Conservation (phyloP, 1,140 invertebrate genomes). For the Eumaeus atala region DNA sequence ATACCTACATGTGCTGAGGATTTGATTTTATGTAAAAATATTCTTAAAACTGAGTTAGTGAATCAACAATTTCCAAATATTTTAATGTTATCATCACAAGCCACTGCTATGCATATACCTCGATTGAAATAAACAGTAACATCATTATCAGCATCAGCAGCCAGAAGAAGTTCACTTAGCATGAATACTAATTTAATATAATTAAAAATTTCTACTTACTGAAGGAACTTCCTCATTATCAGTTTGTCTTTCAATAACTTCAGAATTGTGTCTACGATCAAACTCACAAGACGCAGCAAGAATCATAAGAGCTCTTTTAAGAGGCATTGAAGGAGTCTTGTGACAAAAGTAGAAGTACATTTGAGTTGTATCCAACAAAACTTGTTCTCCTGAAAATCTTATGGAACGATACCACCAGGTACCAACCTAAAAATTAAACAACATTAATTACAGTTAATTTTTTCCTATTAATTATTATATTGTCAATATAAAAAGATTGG, state of each 20-base stretch:
- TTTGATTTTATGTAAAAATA: too few species aligned
- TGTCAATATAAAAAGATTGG: too few species aligned
- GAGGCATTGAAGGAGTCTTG: conserved; percentile 94
- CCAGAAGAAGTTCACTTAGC: too few species aligned
- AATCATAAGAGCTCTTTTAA: conserved; percentile 97
- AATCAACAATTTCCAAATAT: too few species aligned
- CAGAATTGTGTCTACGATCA: conserved; percentile 93
- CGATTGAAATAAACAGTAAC: too few species aligned
- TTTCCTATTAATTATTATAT: too few species aligned
- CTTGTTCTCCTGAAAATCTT: conserved; percentile 96
- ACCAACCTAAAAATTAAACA: conserved; percentile 79
- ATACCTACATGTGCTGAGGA: too few species aligned
- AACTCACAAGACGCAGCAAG: conserved; percentile 97
- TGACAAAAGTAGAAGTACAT: conserved; percentile 97
- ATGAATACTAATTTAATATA: too few species aligned
- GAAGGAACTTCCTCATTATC: conserved; percentile 96
- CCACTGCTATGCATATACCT: too few species aligned
- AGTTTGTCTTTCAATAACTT: conserved; percentile 93
- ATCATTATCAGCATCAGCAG: too few species aligned
- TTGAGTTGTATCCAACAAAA: conserved; percentile 95
- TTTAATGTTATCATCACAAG: too few species aligned
- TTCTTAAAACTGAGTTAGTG: too few species aligned
- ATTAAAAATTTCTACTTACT: conserved; percentile 72
- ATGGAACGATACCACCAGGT: conserved; percentile 99
- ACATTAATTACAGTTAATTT: conserved; percentile 15